Base-by-base conservation (phyloP, 2,113 vertebrate genomes). In the Ptilonorhynchus violaceus region DNA sequence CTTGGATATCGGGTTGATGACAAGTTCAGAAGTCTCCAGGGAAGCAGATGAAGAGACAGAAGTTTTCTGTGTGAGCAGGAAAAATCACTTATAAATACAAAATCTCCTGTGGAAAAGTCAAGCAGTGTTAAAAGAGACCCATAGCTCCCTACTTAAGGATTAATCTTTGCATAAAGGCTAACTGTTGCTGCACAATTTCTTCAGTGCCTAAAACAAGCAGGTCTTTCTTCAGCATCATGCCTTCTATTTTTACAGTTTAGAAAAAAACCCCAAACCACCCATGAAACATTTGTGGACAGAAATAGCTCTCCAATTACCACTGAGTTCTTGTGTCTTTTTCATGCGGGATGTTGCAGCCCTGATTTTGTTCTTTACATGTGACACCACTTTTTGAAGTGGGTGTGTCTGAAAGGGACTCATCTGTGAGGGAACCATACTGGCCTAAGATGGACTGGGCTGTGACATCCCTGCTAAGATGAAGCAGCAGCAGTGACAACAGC, bases 21-120 rank as follows among this genome's bases (percentile, higher is more conserved):
- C 92, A 95, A 92, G 91, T 89, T 91, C 86, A 92, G 64, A 91
- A 94, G 69, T 89, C 96, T 87, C 87, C 56, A 50, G 92, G 89
- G 93, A 96, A 55, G 66, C 41, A 68, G 78, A 85, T 69, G 66
- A 87, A 94, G 92, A 89, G 74, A 93, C 13, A 87, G 73, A 92
- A 94, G 70, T 88, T 94, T 92, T 94, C 62, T 73, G 18, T 88
- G 62, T 58, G 67, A 94, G 59, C 70, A 85, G 62, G 52, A 89
- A 62, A 46, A 85, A 80, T 76, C 73, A 82, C 70, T 86, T 91
- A 75, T 15, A 92, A 92, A 84, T 67, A 92, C 16, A 96, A 91
- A 92, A 82, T 11, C 87, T 91, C 52, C 80, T 13, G 41, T 94
- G 70, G 64, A 88, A 96, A 96, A 96, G 77, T 73, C 94, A 96